Percentiles rank a stretch among this genome's conserved stretches.
Conservation (phyloP, 2,113 vertebrate species). For the Oreochromis spilurus region DNA sequence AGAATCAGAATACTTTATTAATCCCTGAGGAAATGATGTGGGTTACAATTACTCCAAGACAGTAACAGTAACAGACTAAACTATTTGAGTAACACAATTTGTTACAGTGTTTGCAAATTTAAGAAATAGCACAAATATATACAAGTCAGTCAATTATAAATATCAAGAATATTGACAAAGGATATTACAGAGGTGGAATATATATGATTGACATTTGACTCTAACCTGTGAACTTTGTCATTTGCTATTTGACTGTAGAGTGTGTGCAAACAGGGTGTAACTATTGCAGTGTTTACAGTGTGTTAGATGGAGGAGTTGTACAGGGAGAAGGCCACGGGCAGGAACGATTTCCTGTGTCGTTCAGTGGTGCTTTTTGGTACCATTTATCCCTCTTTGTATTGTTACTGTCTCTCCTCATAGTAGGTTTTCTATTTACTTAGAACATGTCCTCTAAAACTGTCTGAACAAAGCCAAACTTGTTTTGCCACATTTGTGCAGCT, state of each 20-base stretch:
- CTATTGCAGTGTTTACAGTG: not conserved
- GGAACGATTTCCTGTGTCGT: not conserved
- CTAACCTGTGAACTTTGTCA: not conserved
- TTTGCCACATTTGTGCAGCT: not conserved
- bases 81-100: not conserved
- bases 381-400: not conserved
- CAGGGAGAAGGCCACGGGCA: rapidly evolving
- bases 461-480: not conserved
- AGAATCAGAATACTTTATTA: not conserved
- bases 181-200: not conserved
- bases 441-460: not conserved
- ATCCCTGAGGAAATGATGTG: not conserved
- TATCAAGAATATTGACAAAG: not conserved
- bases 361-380: not conserved
- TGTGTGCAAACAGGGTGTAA: not conserved
- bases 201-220: not conserved
- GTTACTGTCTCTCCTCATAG: not conserved
- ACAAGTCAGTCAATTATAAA: not conserved
- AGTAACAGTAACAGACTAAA: rapidly evolving
- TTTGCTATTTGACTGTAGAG: not conserved
- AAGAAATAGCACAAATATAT: not conserved
- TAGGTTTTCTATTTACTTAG: not conserved
- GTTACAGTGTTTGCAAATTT: not conserved
- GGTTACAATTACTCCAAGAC: not conserved
- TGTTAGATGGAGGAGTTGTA: not conserved